These are phyloP conservation scores for Syrista parreyssii DNA, from an alignment of 2,888 invertebrate genomes.

Conservation along the genomic window DNA sequence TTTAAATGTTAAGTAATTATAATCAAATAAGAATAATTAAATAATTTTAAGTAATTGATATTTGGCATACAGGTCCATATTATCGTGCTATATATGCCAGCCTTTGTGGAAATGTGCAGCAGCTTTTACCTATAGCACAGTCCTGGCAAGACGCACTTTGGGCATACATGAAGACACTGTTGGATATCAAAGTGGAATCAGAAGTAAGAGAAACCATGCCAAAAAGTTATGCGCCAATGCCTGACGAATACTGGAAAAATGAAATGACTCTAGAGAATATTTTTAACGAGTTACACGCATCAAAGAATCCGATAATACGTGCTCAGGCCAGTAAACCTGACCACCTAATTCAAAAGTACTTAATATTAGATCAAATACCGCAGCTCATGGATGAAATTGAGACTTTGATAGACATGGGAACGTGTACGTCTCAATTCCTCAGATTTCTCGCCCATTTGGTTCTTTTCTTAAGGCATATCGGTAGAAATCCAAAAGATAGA, in stretches of 20 bases:
- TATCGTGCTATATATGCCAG: constrained; percentile 62
- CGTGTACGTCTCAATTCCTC: constrained; percentile 72
- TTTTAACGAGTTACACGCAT: constrained; percentile 75
- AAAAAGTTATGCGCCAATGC: constrained; percentile 70
- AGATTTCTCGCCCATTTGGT: constrained; percentile 89
- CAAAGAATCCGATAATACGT: constrained; percentile 69
- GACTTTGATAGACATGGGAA: constrained; percentile 72
- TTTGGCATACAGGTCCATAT: constrained; percentile 45
- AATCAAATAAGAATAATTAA: too few species aligned
- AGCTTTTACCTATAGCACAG: constrained; percentile 80
- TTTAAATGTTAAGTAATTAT: too few species aligned
- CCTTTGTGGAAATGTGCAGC: constrained; percentile 85
- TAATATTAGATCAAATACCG: constrained; percentile 86
- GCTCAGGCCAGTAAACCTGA: constrained; percentile 75
- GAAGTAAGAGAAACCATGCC: constrained; percentile 75
- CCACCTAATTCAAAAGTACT: constrained; percentile 83
- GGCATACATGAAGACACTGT: constrained; percentile 85
- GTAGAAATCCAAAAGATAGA: constrained; percentile 77
- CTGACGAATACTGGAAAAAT: constrained; percentile 77
- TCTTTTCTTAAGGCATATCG: constrained; percentile 83
- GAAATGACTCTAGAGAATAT: constrained; percentile 78
- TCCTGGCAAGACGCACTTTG: constrained; percentile 93
- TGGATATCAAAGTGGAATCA: constrained; percentile 87
- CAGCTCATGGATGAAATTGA: constrained; percentile 79
- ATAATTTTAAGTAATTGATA: neutral